These are phyloP conservation scores for Heliconius nattereri DNA, from an alignment of 1,140 invertebrate species.

Conservation along the genomic window DNA sequence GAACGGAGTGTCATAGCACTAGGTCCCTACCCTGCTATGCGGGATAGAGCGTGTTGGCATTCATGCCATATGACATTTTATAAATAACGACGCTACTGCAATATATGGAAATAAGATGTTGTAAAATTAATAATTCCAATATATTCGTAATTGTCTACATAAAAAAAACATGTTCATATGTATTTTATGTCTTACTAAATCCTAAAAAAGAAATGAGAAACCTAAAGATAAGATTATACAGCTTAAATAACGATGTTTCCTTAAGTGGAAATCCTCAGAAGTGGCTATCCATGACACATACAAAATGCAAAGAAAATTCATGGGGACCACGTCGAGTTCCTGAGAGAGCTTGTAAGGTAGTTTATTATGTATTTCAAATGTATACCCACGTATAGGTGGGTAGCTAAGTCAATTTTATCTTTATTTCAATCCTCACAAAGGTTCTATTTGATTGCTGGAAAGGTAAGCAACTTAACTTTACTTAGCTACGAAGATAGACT, in stretches of 20 bases:
- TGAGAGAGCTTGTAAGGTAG: constrained; percentile 34
- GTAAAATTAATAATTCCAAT: not conserved
- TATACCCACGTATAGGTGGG: not conserved
- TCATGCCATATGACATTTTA: not conserved
- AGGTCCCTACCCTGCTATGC: too few relatives aligned
- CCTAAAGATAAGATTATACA: not conserved
- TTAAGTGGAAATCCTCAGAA: constrained; percentile 32
- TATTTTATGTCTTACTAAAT: too few relatives aligned
- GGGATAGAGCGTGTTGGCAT: too few relatives aligned
- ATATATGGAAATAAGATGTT: not conserved
- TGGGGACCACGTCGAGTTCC: constrained; percentile 29
- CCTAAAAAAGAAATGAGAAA: not conserved
- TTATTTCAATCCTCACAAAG: constrained; percentile 8
- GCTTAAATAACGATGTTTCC: constrained; percentile 10
- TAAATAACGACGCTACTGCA: not conserved
- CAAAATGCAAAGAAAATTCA: constrained; percentile 41
- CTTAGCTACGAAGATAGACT: constrained; percentile 6
- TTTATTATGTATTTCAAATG: constrained; percentile 13
- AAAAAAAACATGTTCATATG: too few relatives aligned
- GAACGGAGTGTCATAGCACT: too few relatives aligned
- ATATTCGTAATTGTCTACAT: too few relatives aligned
- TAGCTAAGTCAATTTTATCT: constrained; percentile 10
- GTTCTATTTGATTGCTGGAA: not conserved
- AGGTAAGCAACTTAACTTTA: not conserved
- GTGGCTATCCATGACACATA: constrained; percentile 39